Conservation (phyloP, 2,888 invertebrate species). For the Sclerodermus sp. region DNA sequence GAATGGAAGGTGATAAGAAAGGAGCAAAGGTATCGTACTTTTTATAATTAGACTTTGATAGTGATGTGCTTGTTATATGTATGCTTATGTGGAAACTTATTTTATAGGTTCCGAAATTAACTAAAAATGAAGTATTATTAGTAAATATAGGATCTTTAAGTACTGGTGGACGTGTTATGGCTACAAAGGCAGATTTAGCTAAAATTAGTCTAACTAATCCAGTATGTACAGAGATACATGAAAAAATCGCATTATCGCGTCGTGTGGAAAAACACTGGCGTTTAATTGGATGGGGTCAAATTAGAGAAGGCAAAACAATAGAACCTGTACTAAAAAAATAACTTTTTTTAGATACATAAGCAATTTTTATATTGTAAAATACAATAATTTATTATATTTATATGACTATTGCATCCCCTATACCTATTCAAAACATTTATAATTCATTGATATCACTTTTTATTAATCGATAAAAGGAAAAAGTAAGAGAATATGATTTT, state of each 20-base stretch:
- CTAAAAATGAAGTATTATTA: constrained; percentile 88
- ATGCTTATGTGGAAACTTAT: neutral
- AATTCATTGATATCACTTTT: too few relatives aligned
- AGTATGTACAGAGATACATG: constrained; percentile 97
- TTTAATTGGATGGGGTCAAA: constrained; percentile 99
- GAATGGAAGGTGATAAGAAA: constrained; percentile 98
- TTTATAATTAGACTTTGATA: constrained; percentile 4
- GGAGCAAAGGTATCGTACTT: constrained; percentile 80
- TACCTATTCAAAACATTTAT: too few relatives aligned
- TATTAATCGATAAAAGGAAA: too few relatives aligned
- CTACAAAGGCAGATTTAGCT: constrained; percentile 94
- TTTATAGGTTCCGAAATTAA: constrained; percentile 77
- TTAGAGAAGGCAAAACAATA: constrained; percentile 95
- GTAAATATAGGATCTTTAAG: constrained; percentile 99
- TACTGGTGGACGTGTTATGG: constrained; percentile 93
- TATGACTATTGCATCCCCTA: neutral
- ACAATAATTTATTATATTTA: neutral
- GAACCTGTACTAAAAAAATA: constrained; percentile 71
- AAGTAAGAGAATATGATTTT: too few relatives aligned
- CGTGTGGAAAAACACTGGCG: constrained; percentile 99
- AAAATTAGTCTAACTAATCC: constrained; percentile 96
- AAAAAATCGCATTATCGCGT: constrained; percentile 98
- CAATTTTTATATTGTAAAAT: neutral
- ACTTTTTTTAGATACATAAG: neutral
- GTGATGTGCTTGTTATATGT: neutral